Evolutionary conservation across 2,113 vertebrate genomes (phyloP).

Genomic region (Anguilla japonica): DNA sequence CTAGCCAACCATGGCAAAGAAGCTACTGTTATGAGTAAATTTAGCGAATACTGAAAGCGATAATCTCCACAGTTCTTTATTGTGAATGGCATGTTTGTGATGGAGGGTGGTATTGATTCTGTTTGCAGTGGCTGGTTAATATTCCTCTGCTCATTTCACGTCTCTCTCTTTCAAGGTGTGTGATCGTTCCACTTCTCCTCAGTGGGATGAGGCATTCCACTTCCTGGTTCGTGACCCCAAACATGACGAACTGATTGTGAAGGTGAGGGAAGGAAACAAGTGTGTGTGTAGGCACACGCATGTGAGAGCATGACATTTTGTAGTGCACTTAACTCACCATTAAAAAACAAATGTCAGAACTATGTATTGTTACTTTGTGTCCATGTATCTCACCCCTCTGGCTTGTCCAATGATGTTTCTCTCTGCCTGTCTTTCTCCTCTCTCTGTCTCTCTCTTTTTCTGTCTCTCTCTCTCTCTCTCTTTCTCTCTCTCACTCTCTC

Average conservation of each 20-base stretch:
- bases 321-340: background rate
- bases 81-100: too few relatives aligned
- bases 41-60: too few relatives aligned
- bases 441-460: too few relatives aligned
- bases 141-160: background rate
- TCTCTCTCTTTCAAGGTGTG: slow-evolving; percentile 64
- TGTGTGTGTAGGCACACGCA: too few relatives aligned
- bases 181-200: slow-evolving; percentile 70
- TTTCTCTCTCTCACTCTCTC: too few relatives aligned
- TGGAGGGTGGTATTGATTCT: background rate
- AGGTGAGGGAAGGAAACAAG: slow-evolving; percentile 62
- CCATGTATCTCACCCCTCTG: too few relatives aligned
- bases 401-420: background rate
- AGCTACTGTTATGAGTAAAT: too few relatives aligned
- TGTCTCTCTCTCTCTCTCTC: too few relatives aligned
- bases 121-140: background rate
- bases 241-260: slow-evolving; percentile 75
- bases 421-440: too few relatives aligned
- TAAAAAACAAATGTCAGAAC: too few relatives aligned
- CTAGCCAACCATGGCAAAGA: background rate
- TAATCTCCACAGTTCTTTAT: too few relatives aligned
- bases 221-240: slow-evolving; percentile 80
- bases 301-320: background rate
- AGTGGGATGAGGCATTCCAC: slow-evolving; percentile 82
- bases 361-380: too few relatives aligned